Conservation (phyloP, 2,888 invertebrate genomes). For the Drosophila suboccidentalis region DNA sequence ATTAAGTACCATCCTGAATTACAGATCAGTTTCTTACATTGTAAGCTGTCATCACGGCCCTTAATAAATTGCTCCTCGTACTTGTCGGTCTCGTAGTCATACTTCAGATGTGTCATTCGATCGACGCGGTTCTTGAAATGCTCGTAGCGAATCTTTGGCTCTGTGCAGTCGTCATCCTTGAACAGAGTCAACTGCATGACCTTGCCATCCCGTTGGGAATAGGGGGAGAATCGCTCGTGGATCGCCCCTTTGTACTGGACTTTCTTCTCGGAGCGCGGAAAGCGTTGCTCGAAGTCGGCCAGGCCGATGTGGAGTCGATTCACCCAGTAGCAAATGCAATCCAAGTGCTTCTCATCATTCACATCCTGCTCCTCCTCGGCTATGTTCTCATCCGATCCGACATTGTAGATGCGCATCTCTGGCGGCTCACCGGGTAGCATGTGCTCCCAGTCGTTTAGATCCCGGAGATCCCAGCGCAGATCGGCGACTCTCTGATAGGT, state of each 20-base stretch:
- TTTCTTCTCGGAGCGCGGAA: constrained; percentile 90
- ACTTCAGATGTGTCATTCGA: constrained; percentile 87
- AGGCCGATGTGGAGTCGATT: constrained; percentile 88
- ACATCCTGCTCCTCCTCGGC: constrained; percentile 84
- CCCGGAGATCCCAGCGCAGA: constrained; percentile 88
- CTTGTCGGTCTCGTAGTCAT: constrained; percentile 86
- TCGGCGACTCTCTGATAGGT: constrained; percentile 86
- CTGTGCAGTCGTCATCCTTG: constrained; percentile 74
- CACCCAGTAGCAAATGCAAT: constrained; percentile 92
- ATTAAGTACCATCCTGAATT: not conserved
- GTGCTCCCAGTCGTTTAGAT: constrained; percentile 90
- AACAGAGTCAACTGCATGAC: constrained; percentile 77
- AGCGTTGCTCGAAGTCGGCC: constrained; percentile 89
- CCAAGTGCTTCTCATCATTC: constrained; percentile 89
- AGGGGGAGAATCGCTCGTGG: constrained; percentile 92
- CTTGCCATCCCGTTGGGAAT: constrained; percentile 90
- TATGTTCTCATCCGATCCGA: constrained; percentile 86
- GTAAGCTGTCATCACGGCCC: constrained; percentile 90
- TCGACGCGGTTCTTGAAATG: constrained; percentile 90
- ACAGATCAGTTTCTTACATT: constrained; percentile 86
- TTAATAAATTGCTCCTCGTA: constrained; percentile 88
- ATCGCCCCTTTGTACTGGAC: constrained; percentile 91
- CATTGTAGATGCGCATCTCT: constrained; percentile 82
- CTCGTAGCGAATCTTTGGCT: constrained; percentile 87
- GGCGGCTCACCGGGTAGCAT: constrained; percentile 90